Percentiles rank a stretch among this genome's conserved stretches.
Evolutionary conservation across 1,140 invertebrate genomes (phyloP).

Genomic region (Lepidurus couesii): DNA sequence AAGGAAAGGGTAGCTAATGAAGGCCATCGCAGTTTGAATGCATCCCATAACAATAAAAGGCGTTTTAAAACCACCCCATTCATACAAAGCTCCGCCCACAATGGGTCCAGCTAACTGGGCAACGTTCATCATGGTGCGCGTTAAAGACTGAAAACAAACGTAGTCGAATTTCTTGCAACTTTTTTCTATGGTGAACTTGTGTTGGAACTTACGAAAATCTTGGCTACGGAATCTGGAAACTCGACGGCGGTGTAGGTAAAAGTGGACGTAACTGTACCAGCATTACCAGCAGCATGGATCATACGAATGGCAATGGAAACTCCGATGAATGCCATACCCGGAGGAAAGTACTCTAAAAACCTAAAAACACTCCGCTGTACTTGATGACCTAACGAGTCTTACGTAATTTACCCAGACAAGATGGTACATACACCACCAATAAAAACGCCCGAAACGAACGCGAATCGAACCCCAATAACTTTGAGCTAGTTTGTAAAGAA

Average conservation of each 20-base stretch:
- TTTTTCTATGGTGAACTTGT: background rate
- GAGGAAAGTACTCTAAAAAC: constrained; percentile 40
- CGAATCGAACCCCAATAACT: constrained; percentile 40
- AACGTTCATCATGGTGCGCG: constrained; percentile 41
- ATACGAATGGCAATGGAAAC: constrained; percentile 40
- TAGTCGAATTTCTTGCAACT: background rate
- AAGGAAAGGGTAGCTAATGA: constrained; percentile 37
- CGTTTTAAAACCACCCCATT: constrained; percentile 41
- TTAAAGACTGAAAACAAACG: constrained; percentile 38
- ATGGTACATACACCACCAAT: constrained; percentile 41
- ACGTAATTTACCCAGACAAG: constrained; percentile 37
- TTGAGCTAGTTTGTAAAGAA: constrained; percentile 37
- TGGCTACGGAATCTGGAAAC: constrained; percentile 40
- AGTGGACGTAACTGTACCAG: constrained; percentile 39
- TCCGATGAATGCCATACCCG: constrained; percentile 38
- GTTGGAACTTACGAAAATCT: constrained; percentile 41
- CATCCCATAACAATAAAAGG: constrained; percentile 41
- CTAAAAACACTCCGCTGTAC: constrained; percentile 35
- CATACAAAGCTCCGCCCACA: constrained; percentile 40
- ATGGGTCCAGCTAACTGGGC: constrained; percentile 42
- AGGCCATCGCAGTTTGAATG: constrained; percentile 38
- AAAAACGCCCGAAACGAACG: constrained; percentile 39
- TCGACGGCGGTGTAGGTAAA: constrained; percentile 41
- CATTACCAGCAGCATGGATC: constrained; percentile 40
- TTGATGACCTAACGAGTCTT: background rate